Evolutionary conservation across 2,797 vertebrate species (phyloP), one percentile per base, ranked within the genome.

Genomic region (Pelodytes ibericus): DNA sequence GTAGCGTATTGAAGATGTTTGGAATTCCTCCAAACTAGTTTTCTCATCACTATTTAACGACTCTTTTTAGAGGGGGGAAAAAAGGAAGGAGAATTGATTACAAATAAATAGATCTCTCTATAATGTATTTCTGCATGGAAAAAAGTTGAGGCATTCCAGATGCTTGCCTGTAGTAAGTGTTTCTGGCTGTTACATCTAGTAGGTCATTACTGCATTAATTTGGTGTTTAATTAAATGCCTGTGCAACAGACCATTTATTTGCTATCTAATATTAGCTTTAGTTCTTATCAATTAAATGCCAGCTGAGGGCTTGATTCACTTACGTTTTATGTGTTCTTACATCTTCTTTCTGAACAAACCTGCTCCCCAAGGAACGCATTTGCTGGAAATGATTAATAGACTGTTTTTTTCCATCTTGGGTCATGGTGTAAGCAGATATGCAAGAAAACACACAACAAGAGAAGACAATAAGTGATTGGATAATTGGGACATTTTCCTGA

Each of bases 231-330:
- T 93, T 92, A 93, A 92, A 92, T 93, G 91, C 90, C 89, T 90
- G 89, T 90, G 90, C 90, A 92, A 91, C 90, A 92, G 91, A 92
- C 91, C 89, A 91, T 92, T 92, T 92, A 91, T 93, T 92, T 92
- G 91, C 92, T 92, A 91, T 92, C 90, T 93, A 93, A 92, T 93
- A 92, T 93, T 92, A 93, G 89, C 90, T 92, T 92, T 91, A 91
- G 89, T 93, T 93, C 89, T 91, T 93, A 92, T 91, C 91, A 92
- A 92, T 91, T 93, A 92, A 92, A 91, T 91, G 87, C 89, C 92
- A 88, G 88, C 90, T 90, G 88, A 91, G 84, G 90, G 89, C 87
- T 91, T 89, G 86, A 91, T 91, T 93, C 89, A 88, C 76, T 13
- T 53, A 22, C 7, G 41, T 85, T 92, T 90, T 90, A 90, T 89